phyloP scores from a whole-genome alignment of 2,113 vertebrate species.

The Alectura lathami region DNA sequence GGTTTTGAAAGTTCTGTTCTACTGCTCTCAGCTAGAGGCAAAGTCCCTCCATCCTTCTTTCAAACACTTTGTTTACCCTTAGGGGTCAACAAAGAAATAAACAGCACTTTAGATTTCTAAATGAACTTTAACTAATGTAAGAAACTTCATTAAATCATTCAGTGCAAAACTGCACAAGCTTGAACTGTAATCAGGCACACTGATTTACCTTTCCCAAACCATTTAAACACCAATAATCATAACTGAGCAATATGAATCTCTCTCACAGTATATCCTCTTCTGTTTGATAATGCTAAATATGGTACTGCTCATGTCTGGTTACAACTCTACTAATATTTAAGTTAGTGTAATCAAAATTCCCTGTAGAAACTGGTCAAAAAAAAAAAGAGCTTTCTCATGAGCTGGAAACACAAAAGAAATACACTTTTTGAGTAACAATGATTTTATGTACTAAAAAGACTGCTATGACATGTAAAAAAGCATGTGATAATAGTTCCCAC shows the following conservation, averaged over 20 bases:
- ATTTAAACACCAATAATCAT: neutral
- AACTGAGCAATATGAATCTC: neutral
- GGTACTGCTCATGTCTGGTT: neutral
- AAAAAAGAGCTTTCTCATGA: slow-evolving; percentile 4
- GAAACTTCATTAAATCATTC: neutral
- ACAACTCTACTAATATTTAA: neutral
- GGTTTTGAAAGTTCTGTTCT: neutral
- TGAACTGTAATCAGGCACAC: neutral
- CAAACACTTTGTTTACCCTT: neutral
- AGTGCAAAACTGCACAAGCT: neutral
- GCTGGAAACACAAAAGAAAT: slow-evolving; percentile 1
- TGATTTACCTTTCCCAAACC: neutral
- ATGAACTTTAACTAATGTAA: neutral
- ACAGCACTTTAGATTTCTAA: neutral
- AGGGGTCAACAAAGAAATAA: neutral
- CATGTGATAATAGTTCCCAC: neutral
- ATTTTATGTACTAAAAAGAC: slow-evolving; percentile 44
- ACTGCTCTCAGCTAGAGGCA: neutral
- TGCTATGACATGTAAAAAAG: neutral
- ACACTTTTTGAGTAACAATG: slow-evolving; percentile 17
- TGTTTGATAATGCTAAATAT: neutral
- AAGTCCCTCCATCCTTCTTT: neutral
- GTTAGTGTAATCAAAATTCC: neutral
- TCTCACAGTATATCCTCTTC: neutral
- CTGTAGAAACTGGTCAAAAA: neutral